Evolutionary conservation across 2,797 vertebrate species (phyloP), one percentile per base, ranked within the genome.

Genomic region (Myotis daubentonii): DNA sequence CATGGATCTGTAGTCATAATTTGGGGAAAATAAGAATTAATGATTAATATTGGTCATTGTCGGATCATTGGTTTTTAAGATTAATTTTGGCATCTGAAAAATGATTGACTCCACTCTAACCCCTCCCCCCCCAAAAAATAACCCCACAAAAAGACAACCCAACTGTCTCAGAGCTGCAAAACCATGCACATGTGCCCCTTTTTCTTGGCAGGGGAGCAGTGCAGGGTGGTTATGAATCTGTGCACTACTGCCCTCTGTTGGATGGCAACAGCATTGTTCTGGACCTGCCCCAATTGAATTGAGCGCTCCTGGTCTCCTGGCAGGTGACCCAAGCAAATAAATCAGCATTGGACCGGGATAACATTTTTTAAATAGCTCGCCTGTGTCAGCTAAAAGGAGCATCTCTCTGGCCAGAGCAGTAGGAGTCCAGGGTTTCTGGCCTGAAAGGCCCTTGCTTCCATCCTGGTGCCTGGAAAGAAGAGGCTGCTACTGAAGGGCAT

Each of bases 211-310:
- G 55, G 28, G 49, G 47, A 80, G 25, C 49, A 2, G 78, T 66
- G 28, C 17, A 33, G 41, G 83, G 84, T 30, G 76, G 13, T 20
- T 36, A 19, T 1, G 9, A 4, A 82, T 91, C 74, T 96, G 81
- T 71, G 28, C 83, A 44, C 33, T 23, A 72, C 93, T 93, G 95
- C 95, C 97, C 97, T 97, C 96, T 97, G 51, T 96, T 36, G 95
- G 95, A 88, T 30, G 71, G 82, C 33, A 57, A 23, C 36, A 25
- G 71, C 3, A 7, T 83, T n/a, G 84, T 81, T 83, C 68, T 6
- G 3, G 41, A 22, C 23, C 6, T 0, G 12, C 87, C 62, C 47
- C 44, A 13, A 9, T 3, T 25, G 49, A 70, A 25, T 17, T 20
- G 47, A 51, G 28, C 1, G 60, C 19, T 49, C 9, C n/a, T 85